phyloP scores from a whole-genome alignment of 2,113 vertebrate genomes.

The Microtus ochrogaster region DNA sequence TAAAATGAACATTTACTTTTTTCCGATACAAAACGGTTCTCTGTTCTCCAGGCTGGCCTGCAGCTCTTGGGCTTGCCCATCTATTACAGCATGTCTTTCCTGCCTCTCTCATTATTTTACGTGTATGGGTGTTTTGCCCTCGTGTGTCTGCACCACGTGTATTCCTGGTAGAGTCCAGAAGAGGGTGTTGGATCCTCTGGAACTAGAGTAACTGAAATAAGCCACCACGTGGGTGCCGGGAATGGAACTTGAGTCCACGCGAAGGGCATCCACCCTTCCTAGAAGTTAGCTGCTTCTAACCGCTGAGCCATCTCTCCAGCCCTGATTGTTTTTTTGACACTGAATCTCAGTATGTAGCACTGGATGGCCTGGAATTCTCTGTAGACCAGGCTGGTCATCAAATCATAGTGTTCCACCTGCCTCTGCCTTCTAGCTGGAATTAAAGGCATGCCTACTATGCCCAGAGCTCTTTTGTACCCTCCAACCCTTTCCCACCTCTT shows the following conservation, averaged over 20 bases:
- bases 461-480: neutral
- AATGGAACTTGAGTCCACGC: neutral
- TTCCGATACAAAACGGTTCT: neutral
- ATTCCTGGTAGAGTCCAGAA: neutral
- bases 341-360: too few relatives aligned
- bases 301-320: neutral
- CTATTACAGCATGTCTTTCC: neutral
- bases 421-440: neutral
- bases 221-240: neutral
- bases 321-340: neutral
- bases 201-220: neutral
- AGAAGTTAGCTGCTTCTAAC: neutral
- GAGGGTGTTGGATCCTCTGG: neutral
- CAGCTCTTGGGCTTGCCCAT: neutral
- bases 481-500: neutral
- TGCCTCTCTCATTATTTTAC: neutral
- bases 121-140: neutral
- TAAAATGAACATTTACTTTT: neutral
- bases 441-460: neutral
- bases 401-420: neutral
- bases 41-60: neutral
- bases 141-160: neutral
- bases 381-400: neutral
- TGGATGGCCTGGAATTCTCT: neutral
- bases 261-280: neutral